Percentiles rank a stretch among this genome's conserved stretches.
These are phyloP conservation scores for Oryctes rhinoceros DNA, from an alignment of 1,140 invertebrate genomes.

Conservation along the genomic window DNA sequence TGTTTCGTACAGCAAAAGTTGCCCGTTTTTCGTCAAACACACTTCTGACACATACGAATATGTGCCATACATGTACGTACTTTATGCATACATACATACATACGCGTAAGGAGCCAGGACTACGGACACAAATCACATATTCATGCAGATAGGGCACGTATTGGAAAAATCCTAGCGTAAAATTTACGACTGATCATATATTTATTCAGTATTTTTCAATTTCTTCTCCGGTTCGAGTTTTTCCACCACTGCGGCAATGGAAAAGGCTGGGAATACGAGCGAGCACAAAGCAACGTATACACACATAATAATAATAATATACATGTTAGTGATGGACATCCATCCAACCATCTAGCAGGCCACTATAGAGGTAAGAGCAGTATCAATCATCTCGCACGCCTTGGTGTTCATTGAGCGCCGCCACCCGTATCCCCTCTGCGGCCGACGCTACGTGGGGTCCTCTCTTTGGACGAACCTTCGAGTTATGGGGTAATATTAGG, in stretches of 20 bases:
- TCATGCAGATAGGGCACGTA: slow-evolving; percentile 49
- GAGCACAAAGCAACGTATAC: not conserved
- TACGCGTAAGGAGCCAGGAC: slow-evolving; percentile 31
- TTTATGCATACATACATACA: not conserved
- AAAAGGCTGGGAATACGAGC: not conserved
- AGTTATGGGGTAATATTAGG: not conserved
- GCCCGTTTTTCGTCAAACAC: too few species aligned
- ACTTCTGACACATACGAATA: too few species aligned
- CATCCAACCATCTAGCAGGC: not conserved
- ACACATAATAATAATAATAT: not conserved
- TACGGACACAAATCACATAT: slow-evolving; percentile 48
- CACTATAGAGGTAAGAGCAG: not conserved
- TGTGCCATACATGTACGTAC: not conserved
- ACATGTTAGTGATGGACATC: not conserved
- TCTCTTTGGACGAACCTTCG: not conserved
- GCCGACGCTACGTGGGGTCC: not conserved
- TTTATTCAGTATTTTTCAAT: slow-evolving; percentile 54
- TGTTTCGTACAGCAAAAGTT: too few species aligned
- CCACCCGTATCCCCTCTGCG: not conserved
- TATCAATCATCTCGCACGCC: not conserved
- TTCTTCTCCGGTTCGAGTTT: slow-evolving; percentile 44
- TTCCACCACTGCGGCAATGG: not conserved
- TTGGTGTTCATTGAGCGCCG: not conserved
- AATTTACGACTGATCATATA: slow-evolving; percentile 54
- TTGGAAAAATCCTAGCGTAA: slow-evolving; percentile 49